phyloP scores from a whole-genome alignment of 1,140 invertebrate species.

The Drosophila ogumai region DNA sequence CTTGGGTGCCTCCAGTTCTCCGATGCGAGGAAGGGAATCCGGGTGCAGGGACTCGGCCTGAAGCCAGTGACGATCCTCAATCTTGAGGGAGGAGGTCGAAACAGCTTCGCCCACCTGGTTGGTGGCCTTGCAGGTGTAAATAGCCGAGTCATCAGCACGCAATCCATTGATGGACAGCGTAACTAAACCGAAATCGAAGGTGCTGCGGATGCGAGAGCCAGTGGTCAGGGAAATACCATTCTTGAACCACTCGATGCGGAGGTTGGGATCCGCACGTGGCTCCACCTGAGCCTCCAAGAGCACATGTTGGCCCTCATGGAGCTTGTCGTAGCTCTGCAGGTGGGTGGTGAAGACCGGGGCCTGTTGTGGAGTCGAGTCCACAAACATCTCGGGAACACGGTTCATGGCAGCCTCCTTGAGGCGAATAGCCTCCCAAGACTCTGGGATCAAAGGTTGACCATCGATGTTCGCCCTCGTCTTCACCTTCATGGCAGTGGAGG shows the following conservation, averaged over 20 bases:
- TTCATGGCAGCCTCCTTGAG: slow-evolving; percentile 95
- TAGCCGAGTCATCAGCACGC: slow-evolving; percentile 95
- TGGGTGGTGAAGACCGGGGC: slow-evolving; percentile 96
- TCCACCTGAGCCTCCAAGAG: slow-evolving; percentile 97
- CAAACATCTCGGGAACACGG: slow-evolving; percentile 93
- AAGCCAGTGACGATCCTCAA: slow-evolving; percentile 94
- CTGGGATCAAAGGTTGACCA: slow-evolving; percentile 92
- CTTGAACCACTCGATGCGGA: slow-evolving; percentile 96
- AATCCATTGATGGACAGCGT: slow-evolving; percentile 94
- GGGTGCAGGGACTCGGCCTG: slow-evolving; percentile 95
- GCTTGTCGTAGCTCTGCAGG: slow-evolving; percentile 93
- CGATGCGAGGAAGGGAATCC: slow-evolving; percentile 94
- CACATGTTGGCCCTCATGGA: slow-evolving; percentile 95
- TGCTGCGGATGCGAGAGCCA: slow-evolving; percentile 93
- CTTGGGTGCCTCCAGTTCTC: slow-evolving; percentile 93
- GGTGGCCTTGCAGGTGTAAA: slow-evolving; percentile 97
- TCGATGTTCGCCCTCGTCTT: slow-evolving; percentile 92
- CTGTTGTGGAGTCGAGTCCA: slow-evolving; percentile 92
- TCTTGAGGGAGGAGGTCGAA: slow-evolving; percentile 95
- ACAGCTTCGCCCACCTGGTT: slow-evolving; percentile 96
- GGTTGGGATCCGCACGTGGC: slow-evolving; percentile 97
- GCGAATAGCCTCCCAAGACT: slow-evolving; percentile 95
- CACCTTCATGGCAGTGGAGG: slow-evolving; percentile 94
- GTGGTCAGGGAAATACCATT: slow-evolving; percentile 94
- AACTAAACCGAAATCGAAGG: slow-evolving; percentile 97